Base-by-base conservation (phyloP, 2,888 invertebrate genomes). In the Vanessa cardui region DNA sequence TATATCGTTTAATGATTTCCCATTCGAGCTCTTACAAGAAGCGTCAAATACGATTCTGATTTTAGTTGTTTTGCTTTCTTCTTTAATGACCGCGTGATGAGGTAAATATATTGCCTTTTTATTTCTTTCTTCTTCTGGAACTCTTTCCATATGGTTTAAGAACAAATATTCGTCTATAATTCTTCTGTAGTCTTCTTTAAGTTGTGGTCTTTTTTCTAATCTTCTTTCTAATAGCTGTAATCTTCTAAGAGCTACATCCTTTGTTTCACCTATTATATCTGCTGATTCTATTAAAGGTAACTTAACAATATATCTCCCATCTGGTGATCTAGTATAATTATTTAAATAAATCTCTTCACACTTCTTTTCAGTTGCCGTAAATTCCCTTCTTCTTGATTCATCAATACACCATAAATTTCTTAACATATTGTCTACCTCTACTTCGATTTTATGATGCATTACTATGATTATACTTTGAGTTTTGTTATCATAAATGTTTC, bases 301-400 rank as follows among this genome's bases (percentile, higher is more conserved):
- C 45, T 45, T 45, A 45, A 45, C 45, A 45, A 45, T 45, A 45
- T 45, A 45, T 45, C 45, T 45, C 45, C 46, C 46, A 46, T 46
- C 46, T 46, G 46, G 15, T 46, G 46, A 15, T n/a, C 46, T 46
- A 15, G n/a, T 46, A n/a, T 46, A 46, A 46, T 46, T 46, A n/a
- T 15, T 46, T 46, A 46, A n/a, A 15, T 46, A 46, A 46, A 46
- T 46, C 46, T 46, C 46, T 46, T 46, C 46, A n/a, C 46, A 46
- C 46, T n/a, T 46, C n/a, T 15, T 46, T 46, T 46, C 46, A n/a
- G 46, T 6, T 15, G n/a, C 46, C 15, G 46, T 46, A 46, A 46
- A 46, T 46, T 46, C 46, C 46, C 46, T 46, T 46, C 15, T 45
- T 15, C 15, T 46, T 46, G 46, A 12, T 46, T 46, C 46, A 15